These are phyloP conservation scores for Aplidium turbinatum DNA, from an alignment of 23 tunicate genomes.

Conservation along the genomic window DNA sequence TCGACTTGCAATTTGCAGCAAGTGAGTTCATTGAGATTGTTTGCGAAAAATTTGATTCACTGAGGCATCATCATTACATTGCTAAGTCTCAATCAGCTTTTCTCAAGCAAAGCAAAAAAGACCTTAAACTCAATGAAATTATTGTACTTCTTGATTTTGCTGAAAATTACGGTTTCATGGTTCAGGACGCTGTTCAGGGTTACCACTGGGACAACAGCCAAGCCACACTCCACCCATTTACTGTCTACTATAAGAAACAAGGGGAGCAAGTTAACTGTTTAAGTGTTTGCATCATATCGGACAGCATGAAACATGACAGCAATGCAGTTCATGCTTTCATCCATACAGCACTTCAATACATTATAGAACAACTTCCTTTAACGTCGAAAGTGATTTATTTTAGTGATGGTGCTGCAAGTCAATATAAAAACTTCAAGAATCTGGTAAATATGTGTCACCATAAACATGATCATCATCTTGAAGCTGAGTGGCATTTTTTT, in stretches of 20 bases:
- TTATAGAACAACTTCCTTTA: not conserved
- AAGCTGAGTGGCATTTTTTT: conserved; percentile 23
- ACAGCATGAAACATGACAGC: conserved; percentile 27
- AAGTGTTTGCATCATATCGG: conserved; percentile 11
- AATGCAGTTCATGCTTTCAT: conserved; percentile 24
- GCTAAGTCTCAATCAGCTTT: too few relatives aligned
- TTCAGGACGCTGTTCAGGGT: conserved; percentile 23
- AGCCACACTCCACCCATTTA: conserved; percentile 27
- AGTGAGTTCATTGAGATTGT: conserved; percentile 15
- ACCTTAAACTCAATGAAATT: too few relatives aligned
- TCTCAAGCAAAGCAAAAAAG: too few relatives aligned
- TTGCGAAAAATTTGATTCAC: conserved; percentile 7
- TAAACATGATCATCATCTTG: not conserved
- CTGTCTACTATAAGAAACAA: conserved; percentile 2
- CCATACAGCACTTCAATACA: not conserved
- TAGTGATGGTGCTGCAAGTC: conserved; percentile 27
- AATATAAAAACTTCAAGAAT: conserved; percentile 21
- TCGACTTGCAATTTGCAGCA: conserved; percentile 14
- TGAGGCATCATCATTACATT: too few relatives aligned
- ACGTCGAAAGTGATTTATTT: not conserved
- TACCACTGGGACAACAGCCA: conserved; percentile 26
- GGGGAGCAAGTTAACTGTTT: not conserved
- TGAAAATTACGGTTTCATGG: too few relatives aligned
- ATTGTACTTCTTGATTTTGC: too few relatives aligned
- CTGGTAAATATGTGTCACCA: conserved; percentile 16